Conservation (phyloP, 2,797 vertebrate genomes). For the Hephaestus fuliginosus region DNA sequence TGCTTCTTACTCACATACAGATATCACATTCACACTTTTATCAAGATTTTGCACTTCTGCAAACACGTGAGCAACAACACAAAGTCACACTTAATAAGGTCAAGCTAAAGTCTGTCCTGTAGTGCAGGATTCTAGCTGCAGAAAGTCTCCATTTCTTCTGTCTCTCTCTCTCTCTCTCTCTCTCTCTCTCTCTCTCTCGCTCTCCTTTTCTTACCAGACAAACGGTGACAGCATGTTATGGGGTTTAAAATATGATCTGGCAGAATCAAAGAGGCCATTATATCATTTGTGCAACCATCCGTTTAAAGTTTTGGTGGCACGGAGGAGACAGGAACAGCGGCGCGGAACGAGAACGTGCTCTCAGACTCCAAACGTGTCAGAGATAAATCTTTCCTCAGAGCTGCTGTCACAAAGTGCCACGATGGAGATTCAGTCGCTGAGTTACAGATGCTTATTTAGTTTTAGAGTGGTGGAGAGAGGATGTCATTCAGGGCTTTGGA, state of each 20-base stretch:
- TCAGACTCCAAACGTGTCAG: conserved; percentile 3
- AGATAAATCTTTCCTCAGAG: conserved; percentile 10
- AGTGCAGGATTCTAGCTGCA: neutral
- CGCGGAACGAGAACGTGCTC: neutral
- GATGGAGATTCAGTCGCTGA: neutral
- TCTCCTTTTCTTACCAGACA: conserved; percentile 12
- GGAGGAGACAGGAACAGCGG: conserved; percentile 7
- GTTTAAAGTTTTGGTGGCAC: conserved; percentile 20
- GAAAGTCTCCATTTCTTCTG: neutral
- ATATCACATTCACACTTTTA: neutral
- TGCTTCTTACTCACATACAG: neutral
- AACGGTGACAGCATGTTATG: conserved; percentile 25
- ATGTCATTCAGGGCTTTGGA: neutral
- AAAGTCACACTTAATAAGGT: neutral
- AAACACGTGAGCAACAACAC: neutral
- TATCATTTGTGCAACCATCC: conserved; percentile 42
- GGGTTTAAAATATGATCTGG: conserved; percentile 44
- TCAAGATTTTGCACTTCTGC: neutral
- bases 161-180: neutral
- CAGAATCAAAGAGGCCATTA: conserved; percentile 46
- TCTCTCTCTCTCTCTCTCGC: too few relatives aligned
- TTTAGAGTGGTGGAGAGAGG: neutral
- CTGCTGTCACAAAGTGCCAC: conserved; percentile 3
- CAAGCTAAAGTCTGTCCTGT: neutral
- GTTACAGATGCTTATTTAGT: neutral